Percentiles rank a stretch among this genome's conserved stretches.
Conservation (phyloP, 2,113 vertebrate genomes). For the Brachirus orientalis region DNA sequence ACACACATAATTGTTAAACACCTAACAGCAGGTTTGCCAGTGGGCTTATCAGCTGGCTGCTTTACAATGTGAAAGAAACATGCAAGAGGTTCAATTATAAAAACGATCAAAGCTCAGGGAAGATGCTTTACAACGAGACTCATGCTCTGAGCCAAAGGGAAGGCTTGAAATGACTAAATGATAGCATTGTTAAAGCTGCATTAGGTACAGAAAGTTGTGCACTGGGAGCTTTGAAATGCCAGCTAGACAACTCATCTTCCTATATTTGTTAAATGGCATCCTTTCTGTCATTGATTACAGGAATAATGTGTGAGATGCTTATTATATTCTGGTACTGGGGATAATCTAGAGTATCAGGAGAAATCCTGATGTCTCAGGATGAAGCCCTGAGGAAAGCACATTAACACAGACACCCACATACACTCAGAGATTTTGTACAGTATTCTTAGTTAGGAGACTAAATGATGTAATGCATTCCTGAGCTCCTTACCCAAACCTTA, state of each 20-base stretch:
- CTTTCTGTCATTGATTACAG: neutral
- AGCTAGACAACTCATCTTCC: neutral
- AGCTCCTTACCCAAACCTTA: no score
- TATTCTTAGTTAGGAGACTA: no score
- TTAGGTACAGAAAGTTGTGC: constrained; percentile 24
- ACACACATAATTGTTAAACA: constrained; percentile 31
- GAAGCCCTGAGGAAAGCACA: neutral
- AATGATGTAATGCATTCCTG: no score
- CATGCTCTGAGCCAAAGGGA: constrained; percentile 14
- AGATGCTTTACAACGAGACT: constrained; percentile 35
- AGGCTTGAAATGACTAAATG: constrained; percentile 8
- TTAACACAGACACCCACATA: constrained; percentile 2
- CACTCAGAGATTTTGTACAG: no score
- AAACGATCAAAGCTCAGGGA: constrained; percentile 31
- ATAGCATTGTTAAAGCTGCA: constrained; percentile 17
- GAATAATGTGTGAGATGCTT: neutral
- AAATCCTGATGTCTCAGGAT: constrained; percentile 4
- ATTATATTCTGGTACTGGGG: neutral
- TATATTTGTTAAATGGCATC: neutral
- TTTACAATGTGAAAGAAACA: constrained; percentile 31
- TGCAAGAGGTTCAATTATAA: constrained; percentile 27
- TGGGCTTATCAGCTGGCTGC: constrained; percentile 32
- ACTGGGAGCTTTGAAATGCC: constrained; percentile 18
- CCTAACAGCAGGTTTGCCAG: constrained; percentile 46
- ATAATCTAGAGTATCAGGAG: neutral